Percentiles rank a stretch among this genome's conserved stretches.
Conservation (phyloP, 2,113 vertebrate genomes). For the Potamarius usumacintae region DNA sequence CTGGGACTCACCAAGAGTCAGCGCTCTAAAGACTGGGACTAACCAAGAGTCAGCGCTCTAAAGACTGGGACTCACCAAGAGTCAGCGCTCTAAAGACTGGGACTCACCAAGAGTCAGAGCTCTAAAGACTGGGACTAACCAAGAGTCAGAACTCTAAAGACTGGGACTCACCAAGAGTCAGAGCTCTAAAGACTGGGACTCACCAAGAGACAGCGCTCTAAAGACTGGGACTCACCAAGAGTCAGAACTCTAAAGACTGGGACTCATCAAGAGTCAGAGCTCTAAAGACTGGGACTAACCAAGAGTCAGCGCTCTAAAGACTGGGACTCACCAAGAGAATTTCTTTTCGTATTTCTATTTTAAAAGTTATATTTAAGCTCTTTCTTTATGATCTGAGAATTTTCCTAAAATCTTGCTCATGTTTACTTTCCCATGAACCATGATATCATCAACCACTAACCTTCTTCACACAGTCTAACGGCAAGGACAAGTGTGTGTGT, state of each 20-base stretch:
- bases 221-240: too few species aligned
- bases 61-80: too few species aligned
- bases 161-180: too few species aligned
- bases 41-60: not conserved
- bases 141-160: not conserved
- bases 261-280: not conserved
- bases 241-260: too few species aligned
- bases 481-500: conserved; percentile 8
- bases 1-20: not conserved
- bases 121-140: not conserved
- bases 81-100: not conserved
- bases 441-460: conserved; percentile 25
- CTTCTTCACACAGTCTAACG: not conserved
- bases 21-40: not conserved
- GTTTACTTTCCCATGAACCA: conserved; percentile 15
- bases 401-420: too few species aligned
- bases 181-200: not conserved
- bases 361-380: not conserved
- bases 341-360: not conserved
- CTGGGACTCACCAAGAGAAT: too few species aligned
- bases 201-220: too few species aligned
- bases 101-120: not conserved
- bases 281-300: not conserved
- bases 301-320: not conserved
- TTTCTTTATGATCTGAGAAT: not conserved